Evolutionary conservation across 2,113 vertebrate species (phyloP), one percentile per base, ranked within the genome.

Genomic region (Oncorhynchus mykiss): DNA sequence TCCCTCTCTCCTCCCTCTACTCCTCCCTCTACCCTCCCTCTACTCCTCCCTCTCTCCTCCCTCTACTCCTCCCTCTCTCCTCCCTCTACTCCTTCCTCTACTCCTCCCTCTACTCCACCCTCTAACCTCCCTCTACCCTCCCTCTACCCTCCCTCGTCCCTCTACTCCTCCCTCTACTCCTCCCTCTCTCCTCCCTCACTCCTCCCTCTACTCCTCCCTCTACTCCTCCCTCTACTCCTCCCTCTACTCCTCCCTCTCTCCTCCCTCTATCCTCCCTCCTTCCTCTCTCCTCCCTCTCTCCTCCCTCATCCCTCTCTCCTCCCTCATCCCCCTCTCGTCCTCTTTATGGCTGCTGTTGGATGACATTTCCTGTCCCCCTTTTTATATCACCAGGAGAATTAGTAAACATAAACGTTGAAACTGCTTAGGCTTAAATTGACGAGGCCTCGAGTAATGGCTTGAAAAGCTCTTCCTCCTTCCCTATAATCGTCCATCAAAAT

Each of bases 401-500:
- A 82, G 78, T 82, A 87, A 84, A 81, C 74, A 74, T 72, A 80
- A 79, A 71, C 45, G 54, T 68, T n/a, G 57, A 76, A 62, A 22
- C 34, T 45, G 72, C 54, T 75, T 45, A 64, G 39, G 49, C 75
- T 74, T 39, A 68, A 70, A 71, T 73, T 83, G 78, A 78, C 74
- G 67, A 39, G 49, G 76, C 51, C 34, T 74, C 78, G 78, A 83
- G 76, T 73, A 84, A 84, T 73, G 62, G 71, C 20, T 45, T 27
- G 77, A 54, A 79, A 78, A 70, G 80, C 78, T 60, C 20, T 18
- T 27, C 22, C 67, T 67, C 57, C 51, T 76, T 77, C 68, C 60
- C 48, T 70, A 27, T 85, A 80, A 86, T 83, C 78, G 64, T 83
- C 80, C 82, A 83, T 87, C 76, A 86, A 80, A 80, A 73, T 27